phyloP scores from a whole-genome alignment of 53 echinoderm and acorn worm genomes.

The Mesocentrotus franciscanus region DNA sequence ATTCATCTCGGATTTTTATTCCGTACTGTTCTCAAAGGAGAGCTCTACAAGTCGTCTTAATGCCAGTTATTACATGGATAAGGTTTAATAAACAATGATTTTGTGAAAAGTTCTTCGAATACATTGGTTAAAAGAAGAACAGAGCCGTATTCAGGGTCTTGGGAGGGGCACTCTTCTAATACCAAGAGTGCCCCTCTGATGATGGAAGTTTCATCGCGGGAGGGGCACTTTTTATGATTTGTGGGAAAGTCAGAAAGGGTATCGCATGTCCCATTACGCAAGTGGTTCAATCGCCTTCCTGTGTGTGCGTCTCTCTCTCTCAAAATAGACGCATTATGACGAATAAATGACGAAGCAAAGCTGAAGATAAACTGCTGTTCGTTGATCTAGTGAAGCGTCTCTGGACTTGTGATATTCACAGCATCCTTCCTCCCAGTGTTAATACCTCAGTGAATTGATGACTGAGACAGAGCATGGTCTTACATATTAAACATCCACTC shows the following conservation, averaged over 20 bases:
- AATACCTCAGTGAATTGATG: not conserved
- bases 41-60: not conserved
- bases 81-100: not conserved
- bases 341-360: not conserved
- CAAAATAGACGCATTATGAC: not conserved
- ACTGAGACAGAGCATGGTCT: not conserved
- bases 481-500: constrained; percentile 30
- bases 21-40: too few relatives aligned
- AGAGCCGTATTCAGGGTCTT: not conserved
- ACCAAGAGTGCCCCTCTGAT: not conserved
- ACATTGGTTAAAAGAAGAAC: not conserved
- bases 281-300: not conserved
- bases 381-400: not conserved
- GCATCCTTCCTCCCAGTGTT: not conserved
- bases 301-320: not conserved
- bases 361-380: not conserved
- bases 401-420: not conserved
- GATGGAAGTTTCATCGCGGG: not conserved
- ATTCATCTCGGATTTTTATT: too few relatives aligned
- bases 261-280: not conserved
- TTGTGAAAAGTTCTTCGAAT: not conserved
- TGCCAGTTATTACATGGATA: not conserved
- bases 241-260: not conserved
- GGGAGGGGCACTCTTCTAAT: not conserved
- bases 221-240: not conserved